Base-by-base conservation (phyloP, 2,113 vertebrate species). In the Crypturellus undulatus region DNA sequence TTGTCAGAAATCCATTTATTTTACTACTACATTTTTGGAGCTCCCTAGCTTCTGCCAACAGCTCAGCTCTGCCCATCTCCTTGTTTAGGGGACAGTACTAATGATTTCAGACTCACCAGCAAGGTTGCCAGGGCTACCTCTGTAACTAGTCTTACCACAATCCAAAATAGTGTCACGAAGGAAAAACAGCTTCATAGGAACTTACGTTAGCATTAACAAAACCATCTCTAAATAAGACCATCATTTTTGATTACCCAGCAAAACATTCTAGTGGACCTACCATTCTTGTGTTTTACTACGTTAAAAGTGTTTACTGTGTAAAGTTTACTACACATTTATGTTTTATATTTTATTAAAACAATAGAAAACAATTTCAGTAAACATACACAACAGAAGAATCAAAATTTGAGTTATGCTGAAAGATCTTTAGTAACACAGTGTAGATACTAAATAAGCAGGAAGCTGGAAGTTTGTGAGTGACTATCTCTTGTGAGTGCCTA, bases 371-470 rank as follows among this genome's bases (percentile, higher is more conserved):
- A 77, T 82, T 59, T 82, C 81, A 56, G 24, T n/a, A 60, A 43
- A 58, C 72, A 45, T 10, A 71, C 16, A 36, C 2, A 75, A 86
- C 0, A 32, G 26, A 87, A 87, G 40, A 79, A 87, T 64, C 8
- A 42, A 20, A 16, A 15, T 45, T 30, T 77, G 32, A 45, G 7
- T 62, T 84, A 85, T 19, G 16, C 10, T 60, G 70, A 59, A 87
- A 82, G 54, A 49, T 49, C 49, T 49, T 49, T 49, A 49, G 49
- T 49, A 49, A 49, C 49, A 89, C 58, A 79, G 81, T 36, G 79
- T 80, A 88, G 94, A 92, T 13, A 59, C 59, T 84, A 90, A 80
- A 84, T 54, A 88, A 64, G 51, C 83, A 75, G 64, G 94, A 90
- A 42, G 40, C 63, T 81, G 76, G 83, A 94, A 95, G 70, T 5